Evolutionary conservation across 2,113 vertebrate genomes (phyloP).

Genomic region (Gallinago undulata): DNA sequence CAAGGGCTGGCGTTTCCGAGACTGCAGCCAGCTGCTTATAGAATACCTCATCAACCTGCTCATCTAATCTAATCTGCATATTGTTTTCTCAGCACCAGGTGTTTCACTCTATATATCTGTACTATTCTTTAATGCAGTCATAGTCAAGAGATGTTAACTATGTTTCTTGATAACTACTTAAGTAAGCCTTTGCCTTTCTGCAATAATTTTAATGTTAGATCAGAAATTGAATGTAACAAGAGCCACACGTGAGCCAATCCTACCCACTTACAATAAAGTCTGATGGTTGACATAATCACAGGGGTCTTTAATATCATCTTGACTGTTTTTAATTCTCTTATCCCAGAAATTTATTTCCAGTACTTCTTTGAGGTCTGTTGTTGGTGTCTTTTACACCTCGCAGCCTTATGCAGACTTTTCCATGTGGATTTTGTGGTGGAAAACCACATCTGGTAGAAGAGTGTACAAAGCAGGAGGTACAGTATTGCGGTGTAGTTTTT

Average conservation of each 20-base stretch:
- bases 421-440: neutral
- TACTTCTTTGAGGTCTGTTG: neutral
- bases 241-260: neutral
- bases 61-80: neutral
- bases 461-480: neutral
- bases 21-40: too few species aligned
- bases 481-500: neutral
- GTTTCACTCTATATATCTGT: neutral
- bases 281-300: neutral
- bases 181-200: neutral
- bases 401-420: neutral
- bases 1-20: too few species aligned
- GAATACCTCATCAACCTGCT: too few species aligned
- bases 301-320: neutral
- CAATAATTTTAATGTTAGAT: neutral
- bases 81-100: neutral
- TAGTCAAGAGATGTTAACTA: neutral
- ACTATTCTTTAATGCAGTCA: neutral
- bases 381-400: neutral
- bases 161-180: neutral
- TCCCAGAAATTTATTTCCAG: neutral
- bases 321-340: neutral
- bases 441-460: neutral
- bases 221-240: neutral
- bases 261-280: neutral